Percentiles rank a stretch among this genome's conserved stretches.
Conservation (phyloP, 1,140 invertebrate genomes). For the Anoplolepis gracilipes region DNA sequence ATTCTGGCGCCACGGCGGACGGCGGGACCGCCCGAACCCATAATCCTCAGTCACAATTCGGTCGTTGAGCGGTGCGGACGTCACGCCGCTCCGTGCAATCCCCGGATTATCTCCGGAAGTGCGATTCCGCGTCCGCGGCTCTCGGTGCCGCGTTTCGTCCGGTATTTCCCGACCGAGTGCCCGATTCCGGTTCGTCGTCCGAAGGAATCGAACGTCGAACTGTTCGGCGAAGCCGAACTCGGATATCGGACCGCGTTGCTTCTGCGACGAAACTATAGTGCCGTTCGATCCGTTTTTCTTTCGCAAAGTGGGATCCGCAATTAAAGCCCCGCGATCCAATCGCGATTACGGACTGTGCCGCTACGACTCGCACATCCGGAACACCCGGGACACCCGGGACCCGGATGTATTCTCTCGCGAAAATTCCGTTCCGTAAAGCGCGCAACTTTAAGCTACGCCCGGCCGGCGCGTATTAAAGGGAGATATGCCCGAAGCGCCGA, state of each 20-base stretch:
- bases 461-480: conserved; percentile 82
- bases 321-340: too few species aligned
- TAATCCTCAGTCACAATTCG: conserved; percentile 80
- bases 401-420: conserved; percentile 2
- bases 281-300: too few species aligned
- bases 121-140: conserved; percentile 30
- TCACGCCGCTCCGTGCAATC: conserved; percentile 50
- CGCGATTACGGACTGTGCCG: too few species aligned
- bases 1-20: conserved; percentile 51
- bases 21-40: conserved; percentile 67
- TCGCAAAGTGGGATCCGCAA: too few species aligned
- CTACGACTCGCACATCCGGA: background rate
- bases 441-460: conserved; percentile 79
- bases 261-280: too few species aligned
- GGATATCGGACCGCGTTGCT: too few species aligned
- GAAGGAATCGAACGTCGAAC: background rate
- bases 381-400: too few species aligned
- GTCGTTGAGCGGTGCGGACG: conserved; percentile 77
- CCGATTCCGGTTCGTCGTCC: too few species aligned
- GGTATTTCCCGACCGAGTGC: background rate
- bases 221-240: too few species aligned
- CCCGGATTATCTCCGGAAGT: too few species aligned
- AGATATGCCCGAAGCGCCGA: conserved; percentile 79
- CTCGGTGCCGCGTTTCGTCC: background rate
- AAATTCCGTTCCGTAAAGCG: background rate